Evolutionary conservation across 2,888 invertebrate species (phyloP), one percentile per base, ranked within the genome.

Genomic region (Argyresthia albistria): DNA sequence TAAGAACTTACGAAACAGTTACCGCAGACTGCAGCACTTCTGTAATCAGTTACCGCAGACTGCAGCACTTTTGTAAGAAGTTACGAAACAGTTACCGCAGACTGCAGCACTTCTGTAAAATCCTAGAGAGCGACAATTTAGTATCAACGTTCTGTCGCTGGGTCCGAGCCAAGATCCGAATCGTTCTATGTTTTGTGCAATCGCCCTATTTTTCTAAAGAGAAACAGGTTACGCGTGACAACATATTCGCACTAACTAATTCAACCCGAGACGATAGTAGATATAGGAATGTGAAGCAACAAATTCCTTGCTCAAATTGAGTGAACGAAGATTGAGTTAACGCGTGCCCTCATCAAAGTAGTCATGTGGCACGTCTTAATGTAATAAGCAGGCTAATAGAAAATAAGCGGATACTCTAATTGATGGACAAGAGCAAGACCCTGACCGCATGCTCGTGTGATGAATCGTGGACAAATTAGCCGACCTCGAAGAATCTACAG

Each of bases 131-230:
- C 66, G 74, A 77, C 72, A 70, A 71, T 78, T 76, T 79, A 70
- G 77, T 75, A 78, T 79, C 71, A 62, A 69, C 73, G 71, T 76
- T 70, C 73, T 69, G 66, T 66, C 67, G 61, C 76, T 86, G 87
- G 87, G 79, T 61, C 63, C 55, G 64, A 63, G 86, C 87, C 86
- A 86, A 81, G 70, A 64, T 75, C 70, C 69, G 66, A 70, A 71
- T 73, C 71, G 74, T 79, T 75, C n/a, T 76, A 71, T 74, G 75
- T 80, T 83, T 87, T 87, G 71, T 84, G 87, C 84, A 87, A 87
- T 82, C 86, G 86, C 67, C 82, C 87, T 78, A 86, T 86, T 86
- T 86, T 86, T 84, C 73, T 78, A 76, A 79, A 80, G 78, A 73
- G 70, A 79, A 76, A 75, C 73, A 65, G 76, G 77, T 43, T 80